These are phyloP conservation scores for Hirudinaria manillensis DNA, from an alignment of 2,888 invertebrate genomes.

Conservation along the genomic window DNA sequence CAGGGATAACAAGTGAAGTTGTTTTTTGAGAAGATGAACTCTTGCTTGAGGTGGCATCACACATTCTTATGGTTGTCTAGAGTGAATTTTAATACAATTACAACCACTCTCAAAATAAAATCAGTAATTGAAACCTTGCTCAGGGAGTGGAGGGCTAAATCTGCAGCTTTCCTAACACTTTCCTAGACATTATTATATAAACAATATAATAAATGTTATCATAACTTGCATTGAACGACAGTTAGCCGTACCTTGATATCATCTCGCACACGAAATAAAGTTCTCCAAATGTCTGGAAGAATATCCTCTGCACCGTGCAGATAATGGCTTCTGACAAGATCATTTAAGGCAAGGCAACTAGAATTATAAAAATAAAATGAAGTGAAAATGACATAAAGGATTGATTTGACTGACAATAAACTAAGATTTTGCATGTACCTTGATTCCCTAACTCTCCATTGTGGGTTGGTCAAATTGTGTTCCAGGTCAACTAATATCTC, in stretches of 20 bases:
- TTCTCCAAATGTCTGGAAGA: constrained; percentile 68
- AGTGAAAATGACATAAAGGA: background rate
- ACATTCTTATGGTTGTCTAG: constrained; percentile 52
- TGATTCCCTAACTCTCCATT: constrained; percentile 85
- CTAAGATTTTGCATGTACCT: constrained; percentile 51
- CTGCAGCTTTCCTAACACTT: constrained; percentile 55
- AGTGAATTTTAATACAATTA: constrained; percentile 10
- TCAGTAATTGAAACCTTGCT: constrained; percentile 47
- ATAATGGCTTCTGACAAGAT: constrained; percentile 67
- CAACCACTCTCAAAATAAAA: background rate
- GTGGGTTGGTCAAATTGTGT: constrained; percentile 71
- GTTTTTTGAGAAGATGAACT: constrained; percentile 50
- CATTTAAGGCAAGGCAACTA: constrained; percentile 76
- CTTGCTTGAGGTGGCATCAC: constrained; percentile 47
- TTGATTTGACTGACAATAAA: background rate
- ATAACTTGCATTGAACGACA: constrained; percentile 2
- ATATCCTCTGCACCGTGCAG: constrained; percentile 53
- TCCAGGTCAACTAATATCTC: constrained; percentile 75
- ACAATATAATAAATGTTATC: constrained; percentile 5
- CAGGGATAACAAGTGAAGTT: constrained; percentile 63
- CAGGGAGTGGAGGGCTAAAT: constrained; percentile 52
- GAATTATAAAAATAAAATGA: constrained; percentile 8
- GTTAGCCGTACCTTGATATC: constrained; percentile 71
- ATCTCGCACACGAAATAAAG: constrained; percentile 83
- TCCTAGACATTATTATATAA: constrained; percentile 45